These are phyloP conservation scores for Nebria brevicollis DNA, from an alignment of 2,888 invertebrate genomes.

Conservation along the genomic window DNA sequence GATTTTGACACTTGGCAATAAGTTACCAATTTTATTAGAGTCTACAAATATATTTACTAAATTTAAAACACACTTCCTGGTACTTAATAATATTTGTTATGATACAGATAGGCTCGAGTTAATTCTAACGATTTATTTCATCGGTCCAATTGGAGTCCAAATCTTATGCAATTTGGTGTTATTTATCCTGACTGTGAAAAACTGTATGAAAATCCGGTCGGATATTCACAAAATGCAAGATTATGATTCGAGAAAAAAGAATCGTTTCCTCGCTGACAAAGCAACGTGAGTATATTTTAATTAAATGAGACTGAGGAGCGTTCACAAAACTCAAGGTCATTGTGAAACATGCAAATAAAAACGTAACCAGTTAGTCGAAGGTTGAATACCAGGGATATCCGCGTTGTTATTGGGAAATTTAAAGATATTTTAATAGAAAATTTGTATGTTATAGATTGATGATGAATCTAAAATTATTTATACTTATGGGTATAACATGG, in stretches of 20 bases:
- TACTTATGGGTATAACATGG: conserved; percentile 81
- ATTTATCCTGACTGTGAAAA: conserved; percentile 71
- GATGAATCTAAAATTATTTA: conserved; percentile 75
- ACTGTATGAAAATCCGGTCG: conserved; percentile 74
- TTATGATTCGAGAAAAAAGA: conserved; percentile 68
- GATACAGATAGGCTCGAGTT: background rate
- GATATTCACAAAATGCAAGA: conserved; percentile 75
- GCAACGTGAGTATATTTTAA: conserved; percentile 66
- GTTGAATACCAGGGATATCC: background rate
- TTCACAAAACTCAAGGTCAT: background rate
- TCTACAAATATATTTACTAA: background rate
- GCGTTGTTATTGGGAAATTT: background rate
- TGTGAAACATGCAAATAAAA: background rate
- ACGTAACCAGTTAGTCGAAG: background rate
- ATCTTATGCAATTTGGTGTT: conserved; percentile 71
- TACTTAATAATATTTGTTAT: background rate
- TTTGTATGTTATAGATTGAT: conserved; percentile 67
- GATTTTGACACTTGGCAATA: no score
- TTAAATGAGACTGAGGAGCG: background rate
- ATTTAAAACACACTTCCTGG: background rate
- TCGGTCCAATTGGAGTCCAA: conserved; percentile 70
- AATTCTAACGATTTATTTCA: conserved; percentile 67
- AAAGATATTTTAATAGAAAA: background rate
- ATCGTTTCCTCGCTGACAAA: conserved; percentile 72
- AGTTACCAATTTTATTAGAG: background rate